phyloP scores from a whole-genome alignment of 2,888 invertebrate genomes.

The Ditula angustiorana region DNA sequence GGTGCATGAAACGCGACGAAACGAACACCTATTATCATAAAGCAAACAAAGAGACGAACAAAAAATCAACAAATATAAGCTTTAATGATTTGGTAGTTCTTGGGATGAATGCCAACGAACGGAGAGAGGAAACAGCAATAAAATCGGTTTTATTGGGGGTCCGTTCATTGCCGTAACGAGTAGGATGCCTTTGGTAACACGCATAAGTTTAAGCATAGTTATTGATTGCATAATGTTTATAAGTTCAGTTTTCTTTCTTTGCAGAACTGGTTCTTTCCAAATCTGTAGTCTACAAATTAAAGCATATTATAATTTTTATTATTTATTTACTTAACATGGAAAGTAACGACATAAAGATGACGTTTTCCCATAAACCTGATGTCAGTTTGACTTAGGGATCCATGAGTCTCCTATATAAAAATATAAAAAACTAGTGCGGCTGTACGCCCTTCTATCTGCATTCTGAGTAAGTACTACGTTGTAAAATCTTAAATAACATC shows the following conservation, averaged over 20 bases:
- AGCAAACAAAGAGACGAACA: conserved; percentile 77
- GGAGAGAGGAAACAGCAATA: conserved; percentile 77
- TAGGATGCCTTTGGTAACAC: conserved; percentile 50
- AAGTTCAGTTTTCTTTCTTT: background rate
- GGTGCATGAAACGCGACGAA: conserved; percentile 68
- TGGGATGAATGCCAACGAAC: conserved; percentile 79
- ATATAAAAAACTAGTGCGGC: no score
- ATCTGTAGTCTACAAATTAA: background rate
- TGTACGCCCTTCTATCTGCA: no score
- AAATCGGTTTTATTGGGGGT: conserved; percentile 75
- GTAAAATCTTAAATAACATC: no score
- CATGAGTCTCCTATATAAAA: no score
- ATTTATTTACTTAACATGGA: no score
- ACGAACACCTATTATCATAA: conserved; percentile 84
- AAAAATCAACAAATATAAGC: conserved; percentile 80
- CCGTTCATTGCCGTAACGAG: conserved; percentile 62
- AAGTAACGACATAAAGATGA: no score
- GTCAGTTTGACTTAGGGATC: no score
- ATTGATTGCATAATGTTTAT: conserved; percentile 53
- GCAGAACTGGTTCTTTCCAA: no score
- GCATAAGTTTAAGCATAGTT: conserved; percentile 53
- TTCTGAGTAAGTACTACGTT: no score
- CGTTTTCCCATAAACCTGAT: no score
- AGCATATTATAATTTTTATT: background rate
- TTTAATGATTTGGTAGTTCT: conserved; percentile 81